Base-by-base conservation (phyloP, 2,113 vertebrate species). In the Seriola quinqueradiata region DNA sequence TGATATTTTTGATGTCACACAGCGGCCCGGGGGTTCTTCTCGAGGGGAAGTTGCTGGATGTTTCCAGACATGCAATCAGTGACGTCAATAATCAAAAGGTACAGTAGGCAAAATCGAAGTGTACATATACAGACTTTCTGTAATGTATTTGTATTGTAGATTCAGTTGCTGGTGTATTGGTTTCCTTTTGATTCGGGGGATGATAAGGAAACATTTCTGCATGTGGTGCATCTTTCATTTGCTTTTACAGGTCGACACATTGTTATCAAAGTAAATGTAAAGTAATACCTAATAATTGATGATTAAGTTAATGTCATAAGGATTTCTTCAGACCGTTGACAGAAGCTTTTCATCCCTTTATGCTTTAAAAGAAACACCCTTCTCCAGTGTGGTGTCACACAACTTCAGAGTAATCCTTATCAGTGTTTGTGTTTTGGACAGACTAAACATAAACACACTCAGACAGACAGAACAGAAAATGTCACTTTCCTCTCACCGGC, bases 61-160 rank as follows among this genome's bases (percentile, higher is more conserved):
- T 96, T 8, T 97, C 97, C 70, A 95, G 96, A 60, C 97, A 98
- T 70, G 86, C 82, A 25, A 83, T 98, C 79, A 87, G n/a, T 19
- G 96, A 97, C 23, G 48, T 25, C 76, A 90, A 63, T 0, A 93
- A 89, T 79, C 93, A 91, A 74, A 97, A 97, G 97, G 97, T 97
- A 86, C 23, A 12, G 8, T 11, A 2, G 14, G 6, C 21, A 13
- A 19, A 17, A 19, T 28, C 28, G 28, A 28, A 28, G 28, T 28
- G 28, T 28, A 28, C 28, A 28, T 28, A 28, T 28, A 28, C 28
- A 2, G 28, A 28, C 28, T 28, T 2, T 28, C 28, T 28, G 28
- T 28, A 28, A 28, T 28, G 28, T 28, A 28, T 36, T 5, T 36
- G 34, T 36, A 36, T 36, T 36, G 34, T 36, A 36, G 34, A 36